A percentile compares a stretch with the other conserved stretches of the same genome.
These are phyloP conservation scores for Chironomus tentans DNA, from an alignment of 2,888 invertebrate genomes.

Conservation along the genomic window DNA sequence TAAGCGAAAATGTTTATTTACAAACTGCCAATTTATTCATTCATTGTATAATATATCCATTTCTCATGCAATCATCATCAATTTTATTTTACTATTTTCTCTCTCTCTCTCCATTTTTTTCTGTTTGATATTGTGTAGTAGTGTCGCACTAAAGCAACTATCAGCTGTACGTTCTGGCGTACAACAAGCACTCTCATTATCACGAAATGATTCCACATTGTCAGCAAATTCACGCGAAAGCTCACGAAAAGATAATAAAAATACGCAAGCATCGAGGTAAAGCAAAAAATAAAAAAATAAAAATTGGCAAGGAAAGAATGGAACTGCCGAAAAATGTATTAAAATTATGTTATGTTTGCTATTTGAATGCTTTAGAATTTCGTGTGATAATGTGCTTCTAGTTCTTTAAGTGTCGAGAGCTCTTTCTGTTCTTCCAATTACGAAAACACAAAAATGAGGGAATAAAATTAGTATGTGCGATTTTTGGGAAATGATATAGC, in stretches of 20 bases:
- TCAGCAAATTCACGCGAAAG: slow-evolving; percentile 47
- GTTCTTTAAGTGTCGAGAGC: too few relatives aligned
- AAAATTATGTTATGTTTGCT: too few relatives aligned
- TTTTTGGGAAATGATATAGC: too few relatives aligned
- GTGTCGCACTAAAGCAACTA: slow-evolving; percentile 56
- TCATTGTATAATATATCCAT: background rate
- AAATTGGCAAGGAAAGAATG: too few relatives aligned
- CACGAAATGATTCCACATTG: slow-evolving; percentile 48
- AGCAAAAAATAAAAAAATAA: background rate
- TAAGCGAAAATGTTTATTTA: slow-evolving; percentile 29
- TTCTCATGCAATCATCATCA: background rate
- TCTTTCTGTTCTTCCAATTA: too few relatives aligned
- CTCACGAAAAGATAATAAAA: slow-evolving; percentile 44
- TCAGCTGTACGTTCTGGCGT: slow-evolving; percentile 42
- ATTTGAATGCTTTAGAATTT: too few relatives aligned
- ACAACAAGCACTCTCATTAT: slow-evolving; percentile 42
- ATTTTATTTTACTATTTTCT: background rate
- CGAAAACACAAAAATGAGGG: too few relatives aligned
- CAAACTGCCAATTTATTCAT: background rate
- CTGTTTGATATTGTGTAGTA: slow-evolving; percentile 28
- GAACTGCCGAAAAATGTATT: too few relatives aligned
- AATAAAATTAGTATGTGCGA: too few relatives aligned
- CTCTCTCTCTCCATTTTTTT: background rate
- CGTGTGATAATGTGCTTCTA: too few relatives aligned
- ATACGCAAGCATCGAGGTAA: slow-evolving; percentile 43